These are phyloP conservation scores for Hypanus sabinus DNA, from an alignment of 2,113 vertebrate genomes.

Conservation along the genomic window DNA sequence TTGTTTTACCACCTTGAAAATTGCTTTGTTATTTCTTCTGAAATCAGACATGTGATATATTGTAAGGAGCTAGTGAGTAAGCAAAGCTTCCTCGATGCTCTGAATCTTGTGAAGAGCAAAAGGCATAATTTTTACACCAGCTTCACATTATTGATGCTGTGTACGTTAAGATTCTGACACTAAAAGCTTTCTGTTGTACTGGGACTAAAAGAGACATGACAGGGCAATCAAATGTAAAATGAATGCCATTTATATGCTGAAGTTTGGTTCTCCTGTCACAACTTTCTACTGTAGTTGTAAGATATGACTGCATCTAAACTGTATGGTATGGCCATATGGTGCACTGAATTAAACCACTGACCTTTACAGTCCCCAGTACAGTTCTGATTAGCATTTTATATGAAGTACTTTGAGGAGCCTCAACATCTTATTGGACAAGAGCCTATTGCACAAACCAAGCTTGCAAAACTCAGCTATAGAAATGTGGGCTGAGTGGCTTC, in stretches of 20 bases:
- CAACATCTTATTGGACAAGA: not conserved
- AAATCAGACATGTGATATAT: constrained; percentile 8
- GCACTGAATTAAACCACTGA: not conserved
- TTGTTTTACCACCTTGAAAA: constrained; percentile 24
- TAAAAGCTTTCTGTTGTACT: constrained; percentile 46
- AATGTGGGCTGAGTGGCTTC: not conserved
- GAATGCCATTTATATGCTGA: not conserved
- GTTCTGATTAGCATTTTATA: not conserved
- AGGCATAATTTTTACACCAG: not conserved
- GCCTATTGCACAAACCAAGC: not conserved
- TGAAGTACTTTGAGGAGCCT: not conserved
- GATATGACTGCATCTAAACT: not conserved
- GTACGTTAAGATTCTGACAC: constrained; percentile 41
- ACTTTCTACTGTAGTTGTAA: not conserved
- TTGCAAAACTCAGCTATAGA: not conserved
- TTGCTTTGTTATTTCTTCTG: constrained; percentile 27
- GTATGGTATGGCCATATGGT: not conserved
- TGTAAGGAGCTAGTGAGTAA: not conserved
- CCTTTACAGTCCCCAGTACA: not conserved
- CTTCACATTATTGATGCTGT: constrained; percentile 27
- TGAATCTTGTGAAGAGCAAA: not conserved
- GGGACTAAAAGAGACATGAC: constrained; percentile 42
- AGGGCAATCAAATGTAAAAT: constrained; percentile 40
- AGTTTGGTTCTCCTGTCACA: not conserved
- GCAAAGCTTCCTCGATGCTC: constrained; percentile 2